Evolutionary conservation across 1,140 invertebrate species (phyloP).

Genomic region (Penaeus vannamei): DNA sequence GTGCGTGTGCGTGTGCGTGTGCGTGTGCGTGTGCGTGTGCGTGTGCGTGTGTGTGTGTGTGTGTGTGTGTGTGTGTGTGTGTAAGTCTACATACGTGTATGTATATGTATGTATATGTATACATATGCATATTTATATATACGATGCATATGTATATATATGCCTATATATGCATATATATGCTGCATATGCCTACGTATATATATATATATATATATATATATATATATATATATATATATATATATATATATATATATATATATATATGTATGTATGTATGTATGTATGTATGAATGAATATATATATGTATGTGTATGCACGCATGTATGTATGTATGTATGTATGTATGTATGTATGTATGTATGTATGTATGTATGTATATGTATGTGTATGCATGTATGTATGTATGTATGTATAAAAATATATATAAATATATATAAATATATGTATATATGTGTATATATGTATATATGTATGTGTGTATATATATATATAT

Average conservation of each 20-base stretch:
- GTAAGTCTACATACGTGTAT: neutral
- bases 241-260: slow-evolving; percentile 12
- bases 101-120: too few relatives aligned
- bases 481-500: too few relatives aligned
- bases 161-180: too few relatives aligned
- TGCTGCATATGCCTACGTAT: neutral
- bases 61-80: slow-evolving; percentile 12
- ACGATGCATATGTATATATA: too few relatives aligned
- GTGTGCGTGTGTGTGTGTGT: neutral
- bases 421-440: neutral
- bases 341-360: slow-evolving; percentile 18
- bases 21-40: neutral
- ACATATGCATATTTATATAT: too few relatives aligned
- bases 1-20: slow-evolving; percentile 11
- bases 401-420: neutral
- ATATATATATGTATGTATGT: neutral
- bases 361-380: slow-evolving; percentile 19
- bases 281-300: neutral
- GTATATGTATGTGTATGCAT: slow-evolving; percentile 19
- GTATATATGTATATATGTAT: too few relatives aligned
- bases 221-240: slow-evolving; percentile 23
- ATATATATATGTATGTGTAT: neutral
- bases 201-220: neutral
- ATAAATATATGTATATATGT: too few relatives aligned
- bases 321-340: neutral